Conservation (phyloP, 2,888 invertebrate genomes). For the Cryptocephalus moraei region DNA sequence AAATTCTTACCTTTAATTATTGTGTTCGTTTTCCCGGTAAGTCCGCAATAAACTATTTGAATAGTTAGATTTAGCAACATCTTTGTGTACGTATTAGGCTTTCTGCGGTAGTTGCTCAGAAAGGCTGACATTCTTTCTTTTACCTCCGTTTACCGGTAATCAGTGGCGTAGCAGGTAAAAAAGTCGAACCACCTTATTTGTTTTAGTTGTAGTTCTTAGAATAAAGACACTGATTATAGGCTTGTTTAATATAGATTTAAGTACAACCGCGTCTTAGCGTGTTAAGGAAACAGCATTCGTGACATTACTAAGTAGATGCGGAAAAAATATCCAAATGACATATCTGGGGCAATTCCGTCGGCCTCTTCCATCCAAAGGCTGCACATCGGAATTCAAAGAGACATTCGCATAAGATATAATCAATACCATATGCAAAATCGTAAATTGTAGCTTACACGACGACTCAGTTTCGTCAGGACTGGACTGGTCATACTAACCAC, state of each 20-base stretch:
- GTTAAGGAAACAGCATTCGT: no score
- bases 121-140: constrained; percentile 3
- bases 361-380: no score
- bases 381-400: no score
- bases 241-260: neutral
- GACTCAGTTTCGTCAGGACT: no score
- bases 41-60: constrained; percentile 13
- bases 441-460: no score
- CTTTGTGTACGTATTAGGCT: constrained; percentile 16
- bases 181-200: constrained; percentile 2
- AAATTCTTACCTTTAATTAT: constrained; percentile 14
- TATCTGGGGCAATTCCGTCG: no score
- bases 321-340: no score
- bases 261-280: no score
- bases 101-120: constrained; percentile 3
- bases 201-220: constrained; percentile 4
- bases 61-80: constrained; percentile 14
- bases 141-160: neutral
- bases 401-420: no score
- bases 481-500: no score
- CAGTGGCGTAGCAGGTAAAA: neutral
- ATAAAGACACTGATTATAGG: constrained; percentile 14
- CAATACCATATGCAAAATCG: no score
- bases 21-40: constrained; percentile 14
- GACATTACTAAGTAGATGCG: no score